Percentiles rank a stretch among this genome's conserved stretches.
Conservation (phyloP, 2,113 vertebrate genomes). For the Chamaea fasciata region DNA sequence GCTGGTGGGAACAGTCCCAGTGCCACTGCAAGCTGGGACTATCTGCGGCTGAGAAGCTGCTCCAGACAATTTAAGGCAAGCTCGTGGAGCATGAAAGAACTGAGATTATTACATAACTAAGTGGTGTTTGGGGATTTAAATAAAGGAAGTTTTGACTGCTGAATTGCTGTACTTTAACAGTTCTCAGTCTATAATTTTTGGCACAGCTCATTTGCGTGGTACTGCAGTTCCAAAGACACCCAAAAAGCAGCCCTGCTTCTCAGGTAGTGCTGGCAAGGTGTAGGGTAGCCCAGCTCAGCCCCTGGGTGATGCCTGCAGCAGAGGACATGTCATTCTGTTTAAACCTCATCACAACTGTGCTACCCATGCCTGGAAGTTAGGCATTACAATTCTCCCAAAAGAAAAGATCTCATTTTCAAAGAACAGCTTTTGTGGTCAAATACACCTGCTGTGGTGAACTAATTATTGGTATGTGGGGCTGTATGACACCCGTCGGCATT, state of each 20-base stretch:
- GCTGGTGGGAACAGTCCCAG: conserved; percentile 6
- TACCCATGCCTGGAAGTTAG: background rate
- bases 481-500: background rate
- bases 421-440: background rate
- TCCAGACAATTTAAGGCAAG: conserved; percentile 39
- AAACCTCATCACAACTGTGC: rapidly evolving
- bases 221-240: background rate
- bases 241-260: background rate
- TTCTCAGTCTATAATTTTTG: conserved; percentile 67
- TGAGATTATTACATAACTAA: conserved; percentile 47
- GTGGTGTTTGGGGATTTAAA: conserved; percentile 61
- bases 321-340: background rate
- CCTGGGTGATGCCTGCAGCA: background rate
- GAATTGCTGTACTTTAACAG: conserved; percentile 44
- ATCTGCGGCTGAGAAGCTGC: background rate
- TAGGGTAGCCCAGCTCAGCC: background rate
- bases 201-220: conserved; percentile 1
- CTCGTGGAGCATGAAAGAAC: background rate
- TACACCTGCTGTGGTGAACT: background rate
- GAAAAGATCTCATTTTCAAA: background rate
- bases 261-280: background rate
- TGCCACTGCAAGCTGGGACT: background rate
- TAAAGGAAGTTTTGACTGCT: conserved; percentile 69
- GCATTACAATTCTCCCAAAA: background rate
- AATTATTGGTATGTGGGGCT: background rate